A percentile compares a stretch with the other conserved stretches of the same genome.
Conservation (phyloP, 1,140 invertebrate species). For the Ips typographus region DNA sequence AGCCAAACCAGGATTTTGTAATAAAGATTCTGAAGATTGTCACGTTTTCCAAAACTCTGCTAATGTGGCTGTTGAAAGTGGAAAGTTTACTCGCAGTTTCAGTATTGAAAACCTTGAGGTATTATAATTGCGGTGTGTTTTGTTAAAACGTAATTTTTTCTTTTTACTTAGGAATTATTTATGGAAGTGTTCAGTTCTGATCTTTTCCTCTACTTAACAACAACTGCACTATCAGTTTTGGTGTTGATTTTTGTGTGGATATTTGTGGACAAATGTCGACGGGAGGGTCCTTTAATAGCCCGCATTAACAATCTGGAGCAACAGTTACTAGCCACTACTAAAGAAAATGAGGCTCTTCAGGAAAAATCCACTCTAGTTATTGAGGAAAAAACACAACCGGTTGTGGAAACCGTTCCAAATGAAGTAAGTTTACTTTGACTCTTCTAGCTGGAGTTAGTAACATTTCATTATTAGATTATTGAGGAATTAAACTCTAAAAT, state of each 20-base stretch:
- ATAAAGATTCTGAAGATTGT: constrained; percentile 2
- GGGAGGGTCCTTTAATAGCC: constrained; percentile 60
- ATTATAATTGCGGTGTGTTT: not conserved
- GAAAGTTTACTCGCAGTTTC: not conserved
- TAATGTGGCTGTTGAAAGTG: no score
- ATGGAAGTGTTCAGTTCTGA: constrained; percentile 36
- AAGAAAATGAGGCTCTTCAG: constrained; percentile 68
- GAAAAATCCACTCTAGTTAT: constrained; percentile 56
- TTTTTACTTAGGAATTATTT: not conserved
- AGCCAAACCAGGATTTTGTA: constrained; percentile 5
- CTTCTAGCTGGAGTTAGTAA: not conserved
- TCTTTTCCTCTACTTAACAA: constrained; percentile 49
- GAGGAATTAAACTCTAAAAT: constrained; percentile 63
- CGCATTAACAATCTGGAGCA: constrained; percentile 66
- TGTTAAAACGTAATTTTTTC: not conserved
- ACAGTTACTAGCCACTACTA: constrained; percentile 54
- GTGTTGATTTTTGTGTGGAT: constrained; percentile 76
- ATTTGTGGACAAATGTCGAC: constrained; percentile 70
- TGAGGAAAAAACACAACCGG: constrained; percentile 57
- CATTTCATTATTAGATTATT: constrained; percentile 51
- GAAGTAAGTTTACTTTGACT: constrained; percentile 55
- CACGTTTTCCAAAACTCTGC: not conserved
- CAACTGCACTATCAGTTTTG: constrained; percentile 68
- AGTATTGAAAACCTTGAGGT: not conserved
- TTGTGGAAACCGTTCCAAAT: constrained; percentile 64